Evolutionary conservation across 2,888 invertebrate genomes (phyloP), one percentile per base, ranked within the genome.

Genomic region (Caenorhabditis sp.): DNA sequence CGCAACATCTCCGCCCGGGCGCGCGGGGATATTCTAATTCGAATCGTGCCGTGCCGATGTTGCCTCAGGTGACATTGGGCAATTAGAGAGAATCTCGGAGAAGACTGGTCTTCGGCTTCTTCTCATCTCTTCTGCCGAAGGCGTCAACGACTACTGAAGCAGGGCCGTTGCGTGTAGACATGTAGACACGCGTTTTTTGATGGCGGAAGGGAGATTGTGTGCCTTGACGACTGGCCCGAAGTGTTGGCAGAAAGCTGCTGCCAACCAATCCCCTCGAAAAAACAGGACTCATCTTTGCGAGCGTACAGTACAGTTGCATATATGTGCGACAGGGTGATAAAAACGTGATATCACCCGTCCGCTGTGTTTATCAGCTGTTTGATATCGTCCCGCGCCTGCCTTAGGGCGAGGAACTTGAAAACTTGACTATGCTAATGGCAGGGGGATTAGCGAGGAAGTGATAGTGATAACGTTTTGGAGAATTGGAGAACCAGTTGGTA

Each of bases 71-170:
- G 47, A 47, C 47, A 18, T 4, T 5, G 47, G 47, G 47, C 47
- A 47, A 47, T 47, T 47, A 47, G 47, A 47, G 47, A 47, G 47
- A 47, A 47, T 47, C 47, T 47, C 47, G 47, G 47, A 18, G 47
- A 47, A 47, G 47, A 47, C 47, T 18, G 2, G 47, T 47, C 47
- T 32, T 32, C 32, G 32, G 32, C 32, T 32, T 32, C 40, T 40
- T 15, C 40, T 40, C 40, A 40, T 40, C 40, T n/a, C n/a, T 40
- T 40, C 11, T 47, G n/a, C 18, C 47, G 47, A 47, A 47, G 47
- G 20, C 47, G 47, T 47, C 47, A 47, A 47, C 47, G 47, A 47
- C 47, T 47, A 47, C 47, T 47, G 20, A 47, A 20, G 4, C 40
- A n/a, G n/a, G 15, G 2, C 40, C 13, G 40, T 15, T 5, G 11